These are phyloP conservation scores for Neodontobutis hainanensis DNA, from an alignment of 2,113 vertebrate species.

Conservation along the genomic window DNA sequence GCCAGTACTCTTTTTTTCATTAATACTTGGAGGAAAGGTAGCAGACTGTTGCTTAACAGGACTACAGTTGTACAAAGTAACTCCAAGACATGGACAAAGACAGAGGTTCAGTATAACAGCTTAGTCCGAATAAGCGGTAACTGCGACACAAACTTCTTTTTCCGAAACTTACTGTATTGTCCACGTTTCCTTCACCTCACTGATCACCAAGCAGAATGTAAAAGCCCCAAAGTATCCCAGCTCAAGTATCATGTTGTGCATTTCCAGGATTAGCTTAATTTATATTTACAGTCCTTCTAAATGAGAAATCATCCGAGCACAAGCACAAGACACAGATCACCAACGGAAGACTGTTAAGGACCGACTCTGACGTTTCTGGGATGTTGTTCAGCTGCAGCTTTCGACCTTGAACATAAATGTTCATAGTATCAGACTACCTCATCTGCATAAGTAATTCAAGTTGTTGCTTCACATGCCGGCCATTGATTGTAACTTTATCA, in stretches of 20 bases:
- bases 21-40: no score
- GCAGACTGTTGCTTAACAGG: no score
- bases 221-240: background rate
- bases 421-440: slow-evolving; percentile 45
- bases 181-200: no score
- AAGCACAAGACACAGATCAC: slow-evolving; percentile 38
- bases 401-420: slow-evolving; percentile 59
- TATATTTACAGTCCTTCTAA: slow-evolving; percentile 14
- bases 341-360: slow-evolving; percentile 14
- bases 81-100: no score
- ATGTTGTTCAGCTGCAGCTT: slow-evolving; percentile 5
- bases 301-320: slow-evolving; percentile 33
- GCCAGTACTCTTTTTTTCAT: no score
- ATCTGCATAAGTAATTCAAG: slow-evolving; percentile 71
- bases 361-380: slow-evolving; percentile 25
- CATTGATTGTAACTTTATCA: slow-evolving; percentile 64
- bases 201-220: no score
- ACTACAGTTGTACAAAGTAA: no score
- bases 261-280: slow-evolving; percentile 5
- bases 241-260: background rate
- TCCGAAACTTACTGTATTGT: no score
- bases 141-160: no score
- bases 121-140: no score
- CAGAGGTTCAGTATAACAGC: no score
- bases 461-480: slow-evolving; percentile 49